phyloP scores from a whole-genome alignment of 1,140 invertebrate genomes.

The Drosophila kepulauana region DNA sequence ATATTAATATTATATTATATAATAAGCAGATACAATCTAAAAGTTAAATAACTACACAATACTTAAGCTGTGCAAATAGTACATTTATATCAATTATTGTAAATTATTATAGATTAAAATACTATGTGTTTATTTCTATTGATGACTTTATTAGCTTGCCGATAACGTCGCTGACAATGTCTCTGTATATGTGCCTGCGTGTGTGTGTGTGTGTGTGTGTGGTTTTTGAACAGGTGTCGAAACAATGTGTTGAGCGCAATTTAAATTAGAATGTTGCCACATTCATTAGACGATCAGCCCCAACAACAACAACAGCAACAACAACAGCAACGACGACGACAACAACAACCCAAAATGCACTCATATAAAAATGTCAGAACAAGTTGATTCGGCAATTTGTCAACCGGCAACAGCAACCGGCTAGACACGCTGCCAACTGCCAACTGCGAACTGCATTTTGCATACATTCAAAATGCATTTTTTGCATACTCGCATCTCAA shows the following conservation, averaged over 20 bases:
- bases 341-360: constrained; percentile 38
- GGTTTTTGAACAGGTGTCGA: constrained; percentile 68
- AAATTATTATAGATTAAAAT: not conserved
- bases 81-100: no score
- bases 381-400: constrained; percentile 79
- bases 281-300: constrained; percentile 67
- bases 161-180: not conserved
- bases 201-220: constrained; percentile 3
- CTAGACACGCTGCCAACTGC: constrained; percentile 50
- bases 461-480: constrained; percentile 79
- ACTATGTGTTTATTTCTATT: constrained; percentile 14
- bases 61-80: no score
- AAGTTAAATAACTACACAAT: no score
- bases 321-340: constrained; percentile 25
- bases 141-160: not conserved
- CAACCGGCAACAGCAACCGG: constrained; percentile 64
- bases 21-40: no score
- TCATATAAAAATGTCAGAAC: constrained; percentile 79
- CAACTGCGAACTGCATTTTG: constrained; percentile 41
- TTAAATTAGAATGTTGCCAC: constrained; percentile 81
- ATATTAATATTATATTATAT: no score
- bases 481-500: constrained; percentile 52
- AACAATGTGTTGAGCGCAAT: constrained; percentile 78
- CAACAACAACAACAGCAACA: constrained; percentile 44
- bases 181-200: not conserved